Percentiles rank a stretch among this genome's conserved stretches.
These are phyloP conservation scores for Cephalopachus bancanus DNA, from an alignment of 2,797 vertebrate species.

Conservation along the genomic window DNA sequence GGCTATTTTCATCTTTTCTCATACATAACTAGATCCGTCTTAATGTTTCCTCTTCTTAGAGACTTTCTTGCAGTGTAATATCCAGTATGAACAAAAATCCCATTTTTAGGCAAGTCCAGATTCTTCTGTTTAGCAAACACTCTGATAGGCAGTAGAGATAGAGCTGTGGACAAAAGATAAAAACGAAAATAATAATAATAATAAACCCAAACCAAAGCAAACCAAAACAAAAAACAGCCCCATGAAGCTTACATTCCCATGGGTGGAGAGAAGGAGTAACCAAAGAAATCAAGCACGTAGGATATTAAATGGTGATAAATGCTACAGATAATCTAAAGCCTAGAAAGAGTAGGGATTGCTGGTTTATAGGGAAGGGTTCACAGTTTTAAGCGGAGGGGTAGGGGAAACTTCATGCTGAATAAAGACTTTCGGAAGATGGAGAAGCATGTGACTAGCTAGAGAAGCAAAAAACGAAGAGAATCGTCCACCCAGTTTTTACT, in stretches of 20 bases:
- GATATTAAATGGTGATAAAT: neutral
- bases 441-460: neutral
- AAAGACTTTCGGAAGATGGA: neutral
- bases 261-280: neutral
- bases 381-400: neutral
- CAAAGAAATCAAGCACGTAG: neutral
- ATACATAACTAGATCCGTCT: neutral
- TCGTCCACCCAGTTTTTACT: neutral
- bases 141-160: neutral
- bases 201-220: too few relatives aligned
- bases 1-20: neutral
- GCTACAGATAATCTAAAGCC: neutral
- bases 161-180: neutral
- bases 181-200: too few relatives aligned
- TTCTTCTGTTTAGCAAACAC: constrained; percentile 20
- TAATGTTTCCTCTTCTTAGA: neutral
- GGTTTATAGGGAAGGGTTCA: neutral
- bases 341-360: neutral
- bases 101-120: constrained; percentile 1
- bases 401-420: neutral
- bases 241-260: neutral
- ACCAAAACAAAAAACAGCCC: neutral
- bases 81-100: neutral
- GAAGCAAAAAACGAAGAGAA: neutral
- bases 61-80: neutral